Percentiles rank a stretch among this genome's conserved stretches.
These are phyloP conservation scores for Tetranychus truncatus DNA, from an alignment of 2,888 invertebrate species.

Conservation along the genomic window DNA sequence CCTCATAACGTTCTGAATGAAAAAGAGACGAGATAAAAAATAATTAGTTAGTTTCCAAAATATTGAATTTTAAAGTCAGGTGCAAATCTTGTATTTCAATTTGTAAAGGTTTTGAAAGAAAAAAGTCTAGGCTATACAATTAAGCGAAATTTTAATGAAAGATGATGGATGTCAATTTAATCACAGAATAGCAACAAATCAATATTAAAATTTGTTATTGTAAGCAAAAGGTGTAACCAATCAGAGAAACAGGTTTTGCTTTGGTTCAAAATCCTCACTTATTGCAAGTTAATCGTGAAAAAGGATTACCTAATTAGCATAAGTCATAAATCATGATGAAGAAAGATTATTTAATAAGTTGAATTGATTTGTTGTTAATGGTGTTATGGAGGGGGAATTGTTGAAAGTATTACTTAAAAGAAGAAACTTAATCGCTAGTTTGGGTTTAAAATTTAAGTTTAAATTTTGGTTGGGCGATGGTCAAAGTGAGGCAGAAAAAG, in stretches of 20 bases:
- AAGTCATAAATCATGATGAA: background rate
- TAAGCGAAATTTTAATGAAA: background rate
- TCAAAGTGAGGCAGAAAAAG: background rate
- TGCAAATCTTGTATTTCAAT: too few species aligned
- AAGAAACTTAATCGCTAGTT: too few species aligned
- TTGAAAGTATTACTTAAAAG: background rate
- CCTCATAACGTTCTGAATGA: conserved; percentile 63
- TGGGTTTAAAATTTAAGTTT: background rate
- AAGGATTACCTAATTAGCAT: background rate
- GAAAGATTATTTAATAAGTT: background rate
- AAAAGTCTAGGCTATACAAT: background rate
- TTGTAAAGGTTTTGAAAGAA: background rate
- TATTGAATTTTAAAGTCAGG: conserved; percentile 29
- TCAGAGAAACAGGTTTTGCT: background rate
- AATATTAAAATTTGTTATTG: background rate
- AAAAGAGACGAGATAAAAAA: background rate
- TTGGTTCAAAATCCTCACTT: background rate
- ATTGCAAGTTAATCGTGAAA: background rate
- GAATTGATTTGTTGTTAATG: background rate
- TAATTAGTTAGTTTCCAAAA: background rate
- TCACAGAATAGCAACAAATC: background rate
- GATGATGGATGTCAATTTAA: background rate
- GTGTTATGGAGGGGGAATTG: background rate
- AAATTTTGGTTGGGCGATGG: background rate
- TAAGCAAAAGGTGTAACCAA: background rate